Conservation (phyloP, 2,797 vertebrate genomes). For the Hylomyscus alleni region DNA sequence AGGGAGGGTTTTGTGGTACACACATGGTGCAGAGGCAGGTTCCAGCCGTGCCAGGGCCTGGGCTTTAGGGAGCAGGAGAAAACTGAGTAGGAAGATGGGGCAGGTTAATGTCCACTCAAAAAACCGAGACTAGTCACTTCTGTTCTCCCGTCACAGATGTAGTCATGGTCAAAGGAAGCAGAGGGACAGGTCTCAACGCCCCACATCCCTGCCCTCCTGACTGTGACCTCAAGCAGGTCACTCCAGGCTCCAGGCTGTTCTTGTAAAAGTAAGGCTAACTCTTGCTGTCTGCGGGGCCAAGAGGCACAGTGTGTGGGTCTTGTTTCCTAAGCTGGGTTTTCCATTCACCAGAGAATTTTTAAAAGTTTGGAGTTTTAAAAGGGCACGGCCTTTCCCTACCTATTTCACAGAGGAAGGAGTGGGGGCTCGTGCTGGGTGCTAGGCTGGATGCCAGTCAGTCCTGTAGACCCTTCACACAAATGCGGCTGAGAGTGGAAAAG, state of each 20-base stretch:
- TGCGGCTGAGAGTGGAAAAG: neutral
- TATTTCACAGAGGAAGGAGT: neutral
- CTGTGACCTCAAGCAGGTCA: neutral
- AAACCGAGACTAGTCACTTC: neutral
- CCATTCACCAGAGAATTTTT: rapidly evolving
- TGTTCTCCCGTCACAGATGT: neutral
- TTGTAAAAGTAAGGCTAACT: neutral
- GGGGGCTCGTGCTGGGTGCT: rapidly evolving
- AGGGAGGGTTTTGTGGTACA: neutral
- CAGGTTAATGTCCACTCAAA: neutral
- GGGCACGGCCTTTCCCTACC: rapidly evolving
- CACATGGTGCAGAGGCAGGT: neutral
- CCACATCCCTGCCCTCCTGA: neutral
- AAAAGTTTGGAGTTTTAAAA: neutral
- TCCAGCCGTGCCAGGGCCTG: neutral
- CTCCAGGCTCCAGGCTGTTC: neutral
- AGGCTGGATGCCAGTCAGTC: neutral
- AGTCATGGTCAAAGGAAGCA: neutral
- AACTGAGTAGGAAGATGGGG: neutral
- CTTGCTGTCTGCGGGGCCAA: neutral
- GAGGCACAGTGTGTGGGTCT: neutral
- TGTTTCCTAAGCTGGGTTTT: neutral
- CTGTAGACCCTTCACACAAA: rapidly evolving
- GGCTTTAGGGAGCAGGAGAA: neutral
- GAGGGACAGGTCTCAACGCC: neutral